Base-by-base conservation (phyloP, 1,140 invertebrate species). In the Drosophila orosa region DNA sequence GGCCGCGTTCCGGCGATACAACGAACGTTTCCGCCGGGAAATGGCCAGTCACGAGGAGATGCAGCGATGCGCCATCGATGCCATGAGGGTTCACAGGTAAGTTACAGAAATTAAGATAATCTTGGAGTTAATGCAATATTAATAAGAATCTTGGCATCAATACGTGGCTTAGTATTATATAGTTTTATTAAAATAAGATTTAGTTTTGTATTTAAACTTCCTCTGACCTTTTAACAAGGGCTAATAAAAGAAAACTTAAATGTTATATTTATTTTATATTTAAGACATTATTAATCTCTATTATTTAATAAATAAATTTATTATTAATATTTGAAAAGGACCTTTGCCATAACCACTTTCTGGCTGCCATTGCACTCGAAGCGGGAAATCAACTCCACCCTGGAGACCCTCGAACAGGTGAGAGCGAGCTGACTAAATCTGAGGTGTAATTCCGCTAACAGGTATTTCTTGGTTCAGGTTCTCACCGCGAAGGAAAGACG, bases 31-130 rank as follows among this genome's bases (percentile, higher is more conserved):
- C 78, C 87, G 87, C 65, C 78, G 77, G 67, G 90, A 91, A 87
- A 87, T 91, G 73, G 74, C 78, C 72, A 85, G 87, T 52, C 90
- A 90, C 40, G 90, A 91, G 54, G 77, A 89, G 61, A 91, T 91
- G 90, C 90, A 91, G 47, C 87, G 90, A 39, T 91, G 76, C 45
- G 90, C 90, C 55, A 91, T 91, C 66, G 90, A 91, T 71, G 87
- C 90, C 3, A 91, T 91, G 90, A 80, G 90, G 25, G 77, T 91
- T 3, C 90, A 91, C 75, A 91, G 90, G 90, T 91, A 50, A 74
- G 67, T 13, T 24, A 2, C 10, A 13, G 5, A 44, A 44, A 42
- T 25, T 9, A 1, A 1, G 4, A 0, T n/a, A 9, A 17, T 47
- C 0, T 3, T 17, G 0, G 1, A 12, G 8, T 15, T n/a, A 10